These are phyloP conservation scores for Toxotes chatareus DNA, from an alignment of 2,113 vertebrate genomes.

Conservation along the genomic window DNA sequence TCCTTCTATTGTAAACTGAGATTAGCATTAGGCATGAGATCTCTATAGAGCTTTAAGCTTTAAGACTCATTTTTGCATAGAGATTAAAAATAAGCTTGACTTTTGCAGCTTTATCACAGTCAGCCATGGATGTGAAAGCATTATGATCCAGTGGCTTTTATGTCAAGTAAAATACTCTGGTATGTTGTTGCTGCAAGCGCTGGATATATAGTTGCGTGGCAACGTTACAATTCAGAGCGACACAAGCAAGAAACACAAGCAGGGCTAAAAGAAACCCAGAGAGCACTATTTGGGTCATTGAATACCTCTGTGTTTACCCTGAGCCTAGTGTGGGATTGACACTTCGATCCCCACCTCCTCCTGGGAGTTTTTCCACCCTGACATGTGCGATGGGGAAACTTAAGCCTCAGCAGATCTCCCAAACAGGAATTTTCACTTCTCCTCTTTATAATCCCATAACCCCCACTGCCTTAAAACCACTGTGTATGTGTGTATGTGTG, in stretches of 20 bases:
- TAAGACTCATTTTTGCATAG: neutral
- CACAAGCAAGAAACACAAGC: slow-evolving; percentile 69
- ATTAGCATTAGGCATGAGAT: neutral
- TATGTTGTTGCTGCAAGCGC: slow-evolving; percentile 56
- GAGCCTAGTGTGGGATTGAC: slow-evolving; percentile 70
- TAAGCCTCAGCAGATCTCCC: slow-evolving; percentile 74
- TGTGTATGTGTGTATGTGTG: slow-evolving; percentile 62
- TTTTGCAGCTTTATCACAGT: slow-evolving; percentile 34
- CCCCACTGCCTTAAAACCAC: slow-evolving; percentile 66
- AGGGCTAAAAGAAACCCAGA: slow-evolving; percentile 57
- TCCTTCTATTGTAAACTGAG: neutral
- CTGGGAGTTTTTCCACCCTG: slow-evolving; percentile 75
- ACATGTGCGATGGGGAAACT: slow-evolving; percentile 76
- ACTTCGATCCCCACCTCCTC: slow-evolving; percentile 67
- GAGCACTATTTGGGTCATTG: slow-evolving; percentile 71
- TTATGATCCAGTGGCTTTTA: slow-evolving; percentile 53
- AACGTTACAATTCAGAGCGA: slow-evolving; percentile 65
- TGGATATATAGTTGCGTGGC: slow-evolving; percentile 60
- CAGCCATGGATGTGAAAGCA: slow-evolving; percentile 30
- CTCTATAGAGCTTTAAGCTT: slow-evolving; percentile 8
- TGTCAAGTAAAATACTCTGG: slow-evolving; percentile 47
- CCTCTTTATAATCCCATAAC: slow-evolving; percentile 78
- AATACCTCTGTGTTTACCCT: slow-evolving; percentile 77
- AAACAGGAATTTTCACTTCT: slow-evolving; percentile 84
- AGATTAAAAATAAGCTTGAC: neutral